Evolutionary conservation across 2,797 vertebrate genomes (phyloP), one percentile per base, ranked within the genome.

Genomic region (Siniperca undulata): DNA sequence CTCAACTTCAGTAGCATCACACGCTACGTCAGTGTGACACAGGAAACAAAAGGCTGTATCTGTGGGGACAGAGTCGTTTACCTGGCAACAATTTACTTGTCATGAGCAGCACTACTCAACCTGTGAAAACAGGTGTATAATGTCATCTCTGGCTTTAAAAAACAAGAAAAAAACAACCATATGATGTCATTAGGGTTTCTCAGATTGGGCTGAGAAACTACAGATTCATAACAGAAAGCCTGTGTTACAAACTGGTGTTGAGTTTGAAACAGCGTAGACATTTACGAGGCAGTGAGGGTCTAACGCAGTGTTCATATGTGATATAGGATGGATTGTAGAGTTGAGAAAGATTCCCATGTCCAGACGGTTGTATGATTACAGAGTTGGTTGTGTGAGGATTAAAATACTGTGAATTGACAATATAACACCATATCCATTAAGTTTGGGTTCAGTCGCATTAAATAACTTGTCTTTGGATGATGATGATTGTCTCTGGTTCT

Each of bases 11-110:
- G 53, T 53, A 30, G n/a, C 7, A 17, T n/a, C 64, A 68, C 61
- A 27, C 14, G 19, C 24, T 58, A 50, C 42, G 16, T 74, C 42
- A 74, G 24, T 40, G n/a, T 56, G n/a, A 53, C 55, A 61, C 53
- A 10, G 24, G 44, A 76, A 84, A 72, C 46, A 14, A 22, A 61
- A 34, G 22, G 9, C 61, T 22, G 27, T 24, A 40, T 67, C 36
- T 58, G 50, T 27, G 65, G 34, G 38, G 58, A 48, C 20, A 22
- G 48, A 70, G 50, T 34, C 70, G 52, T 77, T 70, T 59, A 67
- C 34, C 42, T 74, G 53, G 2, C 2, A 6, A 50, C 13, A 50
- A n/a, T 72, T 42, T 48, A 34, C 56, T 0, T 24, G 19, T 61
- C 7, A 12, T 36, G 56, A 52, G 30, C 19, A 34, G 9, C 2